Evolutionary conservation across 2,888 invertebrate genomes (phyloP).

Genomic region (Lymantria dispar): DNA sequence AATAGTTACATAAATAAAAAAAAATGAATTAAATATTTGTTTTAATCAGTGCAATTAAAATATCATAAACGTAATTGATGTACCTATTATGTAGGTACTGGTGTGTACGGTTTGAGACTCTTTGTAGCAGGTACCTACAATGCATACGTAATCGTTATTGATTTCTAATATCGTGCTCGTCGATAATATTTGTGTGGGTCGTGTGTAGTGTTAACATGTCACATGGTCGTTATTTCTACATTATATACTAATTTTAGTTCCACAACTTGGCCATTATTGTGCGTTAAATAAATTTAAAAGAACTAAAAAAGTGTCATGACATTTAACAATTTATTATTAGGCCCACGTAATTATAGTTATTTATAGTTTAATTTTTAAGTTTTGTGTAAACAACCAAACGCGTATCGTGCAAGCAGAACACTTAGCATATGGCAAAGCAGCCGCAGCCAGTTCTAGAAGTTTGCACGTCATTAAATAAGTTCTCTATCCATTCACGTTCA

Average conservation of each 20-base stretch:
- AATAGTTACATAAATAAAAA: slow-evolving; percentile 14
- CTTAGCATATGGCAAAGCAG: slow-evolving; percentile 48
- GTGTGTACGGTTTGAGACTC: slow-evolving; percentile 29
- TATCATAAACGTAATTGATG: slow-evolving; percentile 25
- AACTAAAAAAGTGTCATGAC: slow-evolving; percentile 13
- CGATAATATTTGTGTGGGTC: slow-evolving; percentile 43
- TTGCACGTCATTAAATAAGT: slow-evolving; percentile 15
- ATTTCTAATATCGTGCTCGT: slow-evolving; percentile 44
- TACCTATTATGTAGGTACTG: slow-evolving; percentile 12
- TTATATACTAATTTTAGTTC: slow-evolving; percentile 28
- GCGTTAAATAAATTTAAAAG: not conserved
- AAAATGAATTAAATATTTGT: slow-evolving; percentile 15
- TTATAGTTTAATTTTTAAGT: not conserved
- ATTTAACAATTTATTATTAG: slow-evolving; percentile 13
- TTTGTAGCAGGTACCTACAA: slow-evolving; percentile 20
- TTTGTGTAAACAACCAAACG: slow-evolving; percentile 9
- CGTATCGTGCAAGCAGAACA: slow-evolving; percentile 38
- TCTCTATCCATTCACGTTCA: slow-evolving; percentile 30
- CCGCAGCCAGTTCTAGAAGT: slow-evolving; percentile 44
- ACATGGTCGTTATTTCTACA: slow-evolving; percentile 20
- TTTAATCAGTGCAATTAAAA: slow-evolving; percentile 31
- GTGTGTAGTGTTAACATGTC: slow-evolving; percentile 24
- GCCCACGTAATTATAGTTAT: slow-evolving; percentile 1
- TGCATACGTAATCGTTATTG: slow-evolving; percentile 36
- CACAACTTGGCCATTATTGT: not conserved